Conservation (phyloP, 2,888 invertebrate species). For the Steinernema hermaphroditum region DNA sequence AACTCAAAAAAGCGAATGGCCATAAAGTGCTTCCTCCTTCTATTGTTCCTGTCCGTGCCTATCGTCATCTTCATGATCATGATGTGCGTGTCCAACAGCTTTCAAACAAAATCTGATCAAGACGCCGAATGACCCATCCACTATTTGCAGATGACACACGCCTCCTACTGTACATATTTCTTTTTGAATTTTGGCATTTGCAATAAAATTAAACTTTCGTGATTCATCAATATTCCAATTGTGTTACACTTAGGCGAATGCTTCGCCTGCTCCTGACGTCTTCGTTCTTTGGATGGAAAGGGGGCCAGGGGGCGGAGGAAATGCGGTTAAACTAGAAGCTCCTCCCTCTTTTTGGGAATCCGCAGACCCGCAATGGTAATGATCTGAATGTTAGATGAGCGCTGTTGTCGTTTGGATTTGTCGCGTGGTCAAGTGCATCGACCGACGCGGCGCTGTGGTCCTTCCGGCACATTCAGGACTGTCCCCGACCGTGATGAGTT, state of each 20-base stretch:
- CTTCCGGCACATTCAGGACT: neutral
- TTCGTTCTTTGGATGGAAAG: neutral
- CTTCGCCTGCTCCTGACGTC: too few relatives aligned
- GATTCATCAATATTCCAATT: too few relatives aligned
- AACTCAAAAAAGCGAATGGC: conserved; percentile 17
- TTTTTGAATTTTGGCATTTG: too few relatives aligned
- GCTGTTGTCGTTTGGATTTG: conserved; percentile 31
- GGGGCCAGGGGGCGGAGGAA: conserved; percentile 30
- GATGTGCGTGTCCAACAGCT: conserved; percentile 27
- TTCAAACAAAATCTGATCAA: neutral
- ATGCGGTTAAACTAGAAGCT: conserved; percentile 13
- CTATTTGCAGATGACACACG: too few relatives aligned
- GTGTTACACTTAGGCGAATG: too few relatives aligned
- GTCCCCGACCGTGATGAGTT: conserved; percentile 22
- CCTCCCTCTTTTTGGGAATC: conserved; percentile 14
- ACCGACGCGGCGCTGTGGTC: neutral
- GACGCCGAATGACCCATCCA: too few relatives aligned
- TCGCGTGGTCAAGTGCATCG: conserved; percentile 25
- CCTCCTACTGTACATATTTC: too few relatives aligned
- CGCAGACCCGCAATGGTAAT: conserved; percentile 15
- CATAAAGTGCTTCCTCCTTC: conserved; percentile 23
- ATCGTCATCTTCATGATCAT: conserved; percentile 29
- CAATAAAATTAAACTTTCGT: too few relatives aligned
- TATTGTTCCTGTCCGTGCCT: conserved; percentile 18
- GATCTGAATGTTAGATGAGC: conserved; percentile 31